These are phyloP conservation scores for Potorous gilbertii DNA, from an alignment of 2,797 vertebrate species.

Conservation along the genomic window DNA sequence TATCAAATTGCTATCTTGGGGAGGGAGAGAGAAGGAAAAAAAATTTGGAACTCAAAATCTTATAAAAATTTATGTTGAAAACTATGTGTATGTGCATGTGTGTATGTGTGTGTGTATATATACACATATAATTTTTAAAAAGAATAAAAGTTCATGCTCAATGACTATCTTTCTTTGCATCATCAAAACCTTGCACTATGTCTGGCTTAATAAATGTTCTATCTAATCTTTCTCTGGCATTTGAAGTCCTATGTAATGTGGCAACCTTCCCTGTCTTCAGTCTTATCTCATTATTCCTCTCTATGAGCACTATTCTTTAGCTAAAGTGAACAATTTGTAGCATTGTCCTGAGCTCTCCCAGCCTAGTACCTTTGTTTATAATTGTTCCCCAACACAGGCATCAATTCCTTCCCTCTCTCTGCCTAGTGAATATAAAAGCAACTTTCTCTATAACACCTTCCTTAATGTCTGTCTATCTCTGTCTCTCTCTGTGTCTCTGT, in stretches of 20 bases:
- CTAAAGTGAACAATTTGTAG: not conserved
- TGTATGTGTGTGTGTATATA: too few species aligned
- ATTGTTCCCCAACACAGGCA: not conserved
- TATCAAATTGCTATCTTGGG: too few species aligned
- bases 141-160: not conserved
- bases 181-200: not conserved
- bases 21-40: too few species aligned
- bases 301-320: not conserved
- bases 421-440: not conserved
- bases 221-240: not conserved
- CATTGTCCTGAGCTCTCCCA: not conserved
- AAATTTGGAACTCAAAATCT: too few species aligned
- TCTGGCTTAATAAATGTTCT: not conserved
- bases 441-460: not conserved
- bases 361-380: not conserved
- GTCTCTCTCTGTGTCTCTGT: not conserved
- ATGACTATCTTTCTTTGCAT: not conserved
- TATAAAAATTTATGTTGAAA: too few species aligned
- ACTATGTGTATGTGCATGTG: too few species aligned
- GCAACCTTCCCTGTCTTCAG: not conserved
- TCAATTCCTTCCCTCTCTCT: not conserved
- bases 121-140: too few species aligned
- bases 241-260: not conserved
- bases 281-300: not conserved
- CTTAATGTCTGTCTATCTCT: not conserved